These are phyloP conservation scores for Acanthurus leucopareius DNA, from an alignment of 2,797 vertebrate genomes.

Conservation along the genomic window DNA sequence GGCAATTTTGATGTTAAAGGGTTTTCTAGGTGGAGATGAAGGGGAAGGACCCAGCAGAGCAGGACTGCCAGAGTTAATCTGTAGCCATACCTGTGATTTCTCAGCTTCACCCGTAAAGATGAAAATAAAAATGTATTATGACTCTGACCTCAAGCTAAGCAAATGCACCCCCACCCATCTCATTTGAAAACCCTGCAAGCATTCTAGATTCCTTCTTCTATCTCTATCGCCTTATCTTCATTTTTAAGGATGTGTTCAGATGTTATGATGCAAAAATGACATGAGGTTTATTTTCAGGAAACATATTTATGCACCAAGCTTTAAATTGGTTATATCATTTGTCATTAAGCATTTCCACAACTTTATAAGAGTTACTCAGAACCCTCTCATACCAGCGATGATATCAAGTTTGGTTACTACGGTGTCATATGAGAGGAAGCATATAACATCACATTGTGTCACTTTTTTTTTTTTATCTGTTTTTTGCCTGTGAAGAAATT, in stretches of 20 bases:
- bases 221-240: conserved; percentile 42
- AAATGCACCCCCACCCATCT: background rate
- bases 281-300: no score
- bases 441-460: no score
- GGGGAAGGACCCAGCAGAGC: conserved; percentile 11
- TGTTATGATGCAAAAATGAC: no score
- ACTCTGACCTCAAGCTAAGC: conserved; percentile 59
- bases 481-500: no score
- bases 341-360: no score
- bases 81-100: conserved; percentile 45
- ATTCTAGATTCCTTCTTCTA: conserved; percentile 42
- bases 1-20: conserved; percentile 23
- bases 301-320: no score
- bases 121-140: conserved; percentile 63
- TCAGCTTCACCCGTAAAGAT: conserved; percentile 42
- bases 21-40: conserved; percentile 29
- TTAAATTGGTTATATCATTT: no score
- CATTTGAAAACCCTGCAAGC: conserved; percentile 34
- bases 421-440: no score
- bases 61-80: conserved; percentile 39
- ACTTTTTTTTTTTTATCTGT: no score
- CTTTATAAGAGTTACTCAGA: no score
- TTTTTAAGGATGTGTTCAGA: background rate
- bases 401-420: no score
- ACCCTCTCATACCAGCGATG: no score